Evolutionary conservation across 2,797 vertebrate species (phyloP), one percentile per base, ranked within the genome.

Genomic region (Anguilla pacifica): DNA sequence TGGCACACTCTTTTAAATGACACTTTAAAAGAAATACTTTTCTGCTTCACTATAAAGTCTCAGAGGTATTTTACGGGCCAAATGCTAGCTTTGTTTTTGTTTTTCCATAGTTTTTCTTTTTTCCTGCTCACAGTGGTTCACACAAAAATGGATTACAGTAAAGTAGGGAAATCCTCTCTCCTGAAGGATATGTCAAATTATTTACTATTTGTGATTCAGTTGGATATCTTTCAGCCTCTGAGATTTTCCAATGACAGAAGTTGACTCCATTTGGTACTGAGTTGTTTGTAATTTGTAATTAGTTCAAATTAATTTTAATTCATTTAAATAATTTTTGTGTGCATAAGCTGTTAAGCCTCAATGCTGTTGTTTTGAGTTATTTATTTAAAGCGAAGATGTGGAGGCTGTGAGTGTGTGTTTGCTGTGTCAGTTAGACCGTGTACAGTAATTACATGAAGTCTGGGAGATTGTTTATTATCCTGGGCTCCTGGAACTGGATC

Each of bases 381-480:
- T 87, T 25, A 84, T 84, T 87, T 35, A 84, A 74, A 82, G 79
- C 28, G 25, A 61, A 67, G 86, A 84, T 51, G 28, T 35, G 19
- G 28, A 49, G 81, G 72, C 46, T 19, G 61, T n/a, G 46, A n/a
- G 90, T 85, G 91, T 86, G 85, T 90, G 91, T 85, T 13, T 70
- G 59, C 87, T 90, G 86, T 79, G 89, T 90, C 83, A 90, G 88
- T 67, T 91, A 92, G 92, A 90, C 89, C 88, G 64, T 89, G 88
- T 88, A 88, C 82, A 89, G 93, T 94, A 94, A 94, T 95, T 93
- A 92, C 91, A 90, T 87, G 85, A 92, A 94, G 93, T 93, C 55
- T 28, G 88, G 90, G 90, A 91, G 89, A 92, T 92, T 94, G 93
- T 94, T 94, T 92, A 92, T 94, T 94, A 94, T 95, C 92, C 89